A percentile compares a stretch with the other conserved stretches of the same genome.
Conservation (phyloP, 2,113 vertebrate species). For the Pogona vitticeps region DNA sequence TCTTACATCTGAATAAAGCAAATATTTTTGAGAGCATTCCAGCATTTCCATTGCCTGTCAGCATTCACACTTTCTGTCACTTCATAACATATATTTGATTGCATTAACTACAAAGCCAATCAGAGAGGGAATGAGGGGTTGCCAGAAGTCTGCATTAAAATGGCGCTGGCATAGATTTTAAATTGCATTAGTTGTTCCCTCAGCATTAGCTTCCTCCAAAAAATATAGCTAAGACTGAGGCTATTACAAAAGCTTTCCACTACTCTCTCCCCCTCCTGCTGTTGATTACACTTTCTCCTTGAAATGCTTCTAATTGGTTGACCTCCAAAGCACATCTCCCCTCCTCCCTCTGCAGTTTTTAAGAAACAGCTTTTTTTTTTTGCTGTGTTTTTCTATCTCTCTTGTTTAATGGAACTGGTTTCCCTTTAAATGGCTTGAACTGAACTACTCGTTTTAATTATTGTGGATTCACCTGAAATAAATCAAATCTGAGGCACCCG, state of each 20-base stretch:
- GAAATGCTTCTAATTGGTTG: accelerated
- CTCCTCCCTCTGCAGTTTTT: neutral
- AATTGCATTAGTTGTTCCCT: conserved; percentile 44
- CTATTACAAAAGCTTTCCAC: conserved; percentile 25
- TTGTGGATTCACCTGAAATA: neutral
- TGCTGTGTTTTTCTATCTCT: neutral
- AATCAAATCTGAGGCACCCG: neutral
- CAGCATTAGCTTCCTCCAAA: conserved; percentile 42
- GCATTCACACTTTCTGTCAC: conserved; percentile 7
- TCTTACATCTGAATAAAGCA: neutral
- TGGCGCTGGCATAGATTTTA: conserved; percentile 34
- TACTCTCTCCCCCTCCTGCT: neutral
- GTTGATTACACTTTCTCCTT: conserved; percentile 16
- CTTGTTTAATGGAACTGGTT: neutral
- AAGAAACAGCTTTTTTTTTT: neutral
- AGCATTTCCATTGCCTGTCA: neutral
- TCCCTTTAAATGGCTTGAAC: neutral
- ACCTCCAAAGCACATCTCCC: conserved; percentile 1
- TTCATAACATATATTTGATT: conserved; percentile 46
- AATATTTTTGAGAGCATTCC: conserved; percentile 2
- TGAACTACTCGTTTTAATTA: conserved; percentile 25
- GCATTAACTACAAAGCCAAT: conserved; percentile 47
- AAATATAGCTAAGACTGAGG: conserved; percentile 53
- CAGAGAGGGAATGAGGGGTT: conserved; percentile 26
- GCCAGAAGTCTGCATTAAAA: conserved; percentile 54